These are phyloP conservation scores for Gnathonemus longibarbis DNA, from an alignment of 2,113 vertebrate genomes.

Conservation along the genomic window DNA sequence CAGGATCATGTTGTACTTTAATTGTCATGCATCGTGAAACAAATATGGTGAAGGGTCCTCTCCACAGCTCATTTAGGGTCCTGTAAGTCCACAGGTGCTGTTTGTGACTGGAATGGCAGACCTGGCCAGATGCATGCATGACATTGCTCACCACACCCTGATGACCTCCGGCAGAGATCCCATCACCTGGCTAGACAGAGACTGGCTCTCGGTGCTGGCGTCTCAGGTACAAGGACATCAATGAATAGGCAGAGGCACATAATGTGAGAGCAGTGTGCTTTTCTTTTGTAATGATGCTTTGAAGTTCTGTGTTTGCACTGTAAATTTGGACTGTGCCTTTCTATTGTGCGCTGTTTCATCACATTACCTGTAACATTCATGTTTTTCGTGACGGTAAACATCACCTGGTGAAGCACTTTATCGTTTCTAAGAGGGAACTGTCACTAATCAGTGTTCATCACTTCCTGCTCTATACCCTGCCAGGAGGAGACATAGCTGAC, in stretches of 20 bases:
- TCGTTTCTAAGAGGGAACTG: neutral
- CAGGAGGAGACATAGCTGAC: constrained; percentile 74
- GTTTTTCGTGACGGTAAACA: neutral
- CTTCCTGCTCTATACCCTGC: constrained; percentile 19
- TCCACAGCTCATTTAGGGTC: neutral
- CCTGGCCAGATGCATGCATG: constrained; percentile 65
- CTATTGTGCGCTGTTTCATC: neutral
- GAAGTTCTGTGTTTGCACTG: neutral
- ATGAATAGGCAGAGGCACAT: neutral
- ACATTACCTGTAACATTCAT: neutral
- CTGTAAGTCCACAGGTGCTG: constrained; percentile 60
- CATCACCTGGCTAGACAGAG: constrained; percentile 68
- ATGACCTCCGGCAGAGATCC: constrained; percentile 60
- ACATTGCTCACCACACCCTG: constrained; percentile 72
- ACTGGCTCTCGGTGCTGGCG: constrained; percentile 72
- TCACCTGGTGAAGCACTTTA: neutral
- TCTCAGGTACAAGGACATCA: constrained; percentile 65
- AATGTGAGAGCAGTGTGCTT: neutral
- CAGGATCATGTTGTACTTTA: neutral
- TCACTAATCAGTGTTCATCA: neutral
- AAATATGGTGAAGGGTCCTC: neutral
- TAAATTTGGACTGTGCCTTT: neutral
- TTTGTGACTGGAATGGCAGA: constrained; percentile 65
- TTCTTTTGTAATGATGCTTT: neutral
- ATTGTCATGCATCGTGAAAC: neutral